A percentile compares a stretch with the other conserved stretches of the same genome.
These are phyloP conservation scores for Pedionomus torquatus DNA, from an alignment of 2,113 vertebrate genomes.

Conservation along the genomic window DNA sequence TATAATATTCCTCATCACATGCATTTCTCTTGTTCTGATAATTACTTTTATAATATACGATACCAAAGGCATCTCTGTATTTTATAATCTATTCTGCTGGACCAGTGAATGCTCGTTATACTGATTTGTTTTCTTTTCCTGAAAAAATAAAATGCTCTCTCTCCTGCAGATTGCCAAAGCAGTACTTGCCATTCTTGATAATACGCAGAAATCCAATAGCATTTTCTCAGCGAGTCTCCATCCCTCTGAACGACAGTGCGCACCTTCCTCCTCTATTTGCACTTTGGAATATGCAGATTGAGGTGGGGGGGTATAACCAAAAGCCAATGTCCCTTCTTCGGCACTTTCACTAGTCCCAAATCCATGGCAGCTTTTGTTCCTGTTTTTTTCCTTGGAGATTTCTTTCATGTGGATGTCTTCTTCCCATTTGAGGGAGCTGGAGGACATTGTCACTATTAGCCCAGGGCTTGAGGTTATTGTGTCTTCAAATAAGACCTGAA, in stretches of 20 bases:
- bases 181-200: not conserved
- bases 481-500: not conserved
- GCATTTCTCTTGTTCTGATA: not conserved
- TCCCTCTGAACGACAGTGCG: not conserved
- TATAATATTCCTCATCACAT: rapidly evolving
- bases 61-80: not conserved
- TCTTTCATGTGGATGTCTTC: not conserved
- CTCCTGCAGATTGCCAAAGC: not conserved
- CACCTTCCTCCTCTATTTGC: not conserved
- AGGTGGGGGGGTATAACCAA: rapidly evolving
- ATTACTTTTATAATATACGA: not conserved
- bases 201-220: not conserved
- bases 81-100: not conserved
- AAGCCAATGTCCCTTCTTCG: not conserved
- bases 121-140: not conserved
- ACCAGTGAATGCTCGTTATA: not conserved
- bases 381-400: not conserved
- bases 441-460: not conserved
- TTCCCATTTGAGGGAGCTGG: not conserved
- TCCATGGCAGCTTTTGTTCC: not conserved
- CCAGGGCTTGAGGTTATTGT: not conserved
- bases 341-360: not conserved
- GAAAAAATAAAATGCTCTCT: not conserved
- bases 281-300: not conserved
- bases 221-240: rapidly evolving